Evolutionary conservation across 2,888 invertebrate genomes (phyloP), one percentile per base, ranked within the genome.

Genomic region (Microplitis manilae): DNA sequence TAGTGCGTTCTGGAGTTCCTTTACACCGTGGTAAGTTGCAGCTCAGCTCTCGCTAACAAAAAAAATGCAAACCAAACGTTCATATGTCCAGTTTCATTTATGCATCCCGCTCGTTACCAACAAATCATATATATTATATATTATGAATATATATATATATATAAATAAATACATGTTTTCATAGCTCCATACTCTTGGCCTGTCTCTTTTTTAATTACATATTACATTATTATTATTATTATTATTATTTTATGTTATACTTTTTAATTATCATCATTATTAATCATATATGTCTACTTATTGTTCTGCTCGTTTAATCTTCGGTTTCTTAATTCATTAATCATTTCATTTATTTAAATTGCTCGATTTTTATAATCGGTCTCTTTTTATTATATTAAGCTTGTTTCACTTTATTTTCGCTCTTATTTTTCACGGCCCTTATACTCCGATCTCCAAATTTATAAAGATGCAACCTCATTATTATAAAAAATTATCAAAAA

Each of bases 1-100:
- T 96, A 97, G 97, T 96, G 96, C 96, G 95, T 97, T 97, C 96
- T 97, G 97, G 97, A 97, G 96, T 95, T 96, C 96, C 95, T 97
- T 97, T 95, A 96, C 96, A 94, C 96, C 96, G 95, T 95, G 97
- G 97, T 97, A 97, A 97, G 97, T 97, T 94, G 93, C 94, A 93
- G 89, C 88, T 90, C 89, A 88, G 88, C 89, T 90, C 90, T 90
- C 87, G 89, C 89, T 89, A 89, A 88, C 62, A 77, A 80, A 80
- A 75, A 79, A 83, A 81, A 77, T 79, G 73, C 75, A 79, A 67
- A 81, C 72, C 17, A 81, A 78, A 79, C 78, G 78, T 81, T 79
- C 79, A 81, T 50, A 50, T 81, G 79, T 79, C 77, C 77, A 79
- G 79, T 77, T 30, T 30, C 81, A 81, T 79, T 79, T 75, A 77